These are phyloP conservation scores for Otus sunia DNA, from an alignment of 2,113 vertebrate species.

Conservation along the genomic window DNA sequence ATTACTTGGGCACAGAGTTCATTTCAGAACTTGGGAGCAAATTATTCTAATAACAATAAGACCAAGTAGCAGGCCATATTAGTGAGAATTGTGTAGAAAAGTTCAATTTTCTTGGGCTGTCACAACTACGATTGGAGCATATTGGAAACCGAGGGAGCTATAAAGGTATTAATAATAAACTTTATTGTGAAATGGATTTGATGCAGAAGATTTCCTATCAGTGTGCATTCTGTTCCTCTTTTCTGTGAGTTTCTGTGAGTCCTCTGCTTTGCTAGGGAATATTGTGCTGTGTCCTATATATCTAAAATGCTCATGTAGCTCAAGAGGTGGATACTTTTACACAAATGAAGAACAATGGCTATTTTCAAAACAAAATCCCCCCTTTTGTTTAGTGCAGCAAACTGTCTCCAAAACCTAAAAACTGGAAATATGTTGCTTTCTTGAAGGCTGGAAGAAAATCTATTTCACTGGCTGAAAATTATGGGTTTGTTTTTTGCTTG, in stretches of 20 bases:
- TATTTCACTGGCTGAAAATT: not conserved
- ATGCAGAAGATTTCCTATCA: not conserved
- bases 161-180: slow-evolving; percentile 32
- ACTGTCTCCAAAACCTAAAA: not conserved
- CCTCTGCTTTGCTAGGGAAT: not conserved
- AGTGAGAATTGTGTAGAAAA: slow-evolving; percentile 85
- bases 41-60: slow-evolving; percentile 97
- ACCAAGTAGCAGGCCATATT: slow-evolving; percentile 85
- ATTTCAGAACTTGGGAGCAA: slow-evolving; percentile 98
- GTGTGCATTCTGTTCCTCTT: not conserved
- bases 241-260: not conserved
- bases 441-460: not conserved
- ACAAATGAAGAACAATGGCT: not conserved
- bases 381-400: not conserved
- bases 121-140: slow-evolving; percentile 53
- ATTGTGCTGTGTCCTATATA: not conserved
- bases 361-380: not conserved
- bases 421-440: not conserved
- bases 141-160: not conserved
- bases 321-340: not conserved
- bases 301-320: not conserved
- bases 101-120: slow-evolving; percentile 87
- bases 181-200: slow-evolving; percentile 24
- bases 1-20: slow-evolving; percentile 99
- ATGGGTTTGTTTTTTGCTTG: not conserved